These are phyloP conservation scores for Tachina lurida DNA, from an alignment of 2,888 invertebrate genomes.

Conservation along the genomic window DNA sequence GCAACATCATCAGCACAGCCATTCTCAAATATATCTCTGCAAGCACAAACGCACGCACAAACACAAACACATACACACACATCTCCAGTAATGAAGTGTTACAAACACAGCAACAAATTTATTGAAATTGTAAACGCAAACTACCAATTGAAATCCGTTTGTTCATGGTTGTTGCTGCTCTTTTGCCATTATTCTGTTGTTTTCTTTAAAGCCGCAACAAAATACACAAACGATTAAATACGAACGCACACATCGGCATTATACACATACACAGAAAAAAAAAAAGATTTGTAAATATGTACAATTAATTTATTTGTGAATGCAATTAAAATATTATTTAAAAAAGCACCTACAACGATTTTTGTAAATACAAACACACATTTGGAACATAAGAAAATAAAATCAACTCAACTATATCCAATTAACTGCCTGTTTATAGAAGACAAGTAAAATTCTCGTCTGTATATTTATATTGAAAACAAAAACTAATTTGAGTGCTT, in stretches of 20 bases:
- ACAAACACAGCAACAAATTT: slow-evolving; percentile 22
- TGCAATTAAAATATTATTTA: no score
- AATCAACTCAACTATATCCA: no score
- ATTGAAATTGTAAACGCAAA: slow-evolving; percentile 54
- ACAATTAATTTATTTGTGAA: no score
- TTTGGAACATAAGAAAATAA: no score
- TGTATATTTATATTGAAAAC: no score
- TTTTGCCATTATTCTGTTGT: slow-evolving; percentile 33
- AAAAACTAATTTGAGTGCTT: no score
- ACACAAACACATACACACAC: neutral
- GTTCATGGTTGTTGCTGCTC: slow-evolving; percentile 37
- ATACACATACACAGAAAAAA: neutral
- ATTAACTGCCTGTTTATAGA: no score
- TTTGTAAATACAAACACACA: no score
- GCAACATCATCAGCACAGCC: slow-evolving; percentile 40
- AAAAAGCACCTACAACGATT: no score
- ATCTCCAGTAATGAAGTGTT: neutral
- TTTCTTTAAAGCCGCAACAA: slow-evolving; percentile 37
- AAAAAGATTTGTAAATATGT: no score
- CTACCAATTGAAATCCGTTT: slow-evolving; percentile 69
- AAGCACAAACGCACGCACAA: slow-evolving; percentile 8
- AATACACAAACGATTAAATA: neutral
- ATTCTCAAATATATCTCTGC: slow-evolving; percentile 35
- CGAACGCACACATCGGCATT: neutral
- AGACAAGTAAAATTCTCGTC: no score